Evolutionary conservation across 2,888 invertebrate species (phyloP).

Genomic region (Laothoe populi): DNA sequence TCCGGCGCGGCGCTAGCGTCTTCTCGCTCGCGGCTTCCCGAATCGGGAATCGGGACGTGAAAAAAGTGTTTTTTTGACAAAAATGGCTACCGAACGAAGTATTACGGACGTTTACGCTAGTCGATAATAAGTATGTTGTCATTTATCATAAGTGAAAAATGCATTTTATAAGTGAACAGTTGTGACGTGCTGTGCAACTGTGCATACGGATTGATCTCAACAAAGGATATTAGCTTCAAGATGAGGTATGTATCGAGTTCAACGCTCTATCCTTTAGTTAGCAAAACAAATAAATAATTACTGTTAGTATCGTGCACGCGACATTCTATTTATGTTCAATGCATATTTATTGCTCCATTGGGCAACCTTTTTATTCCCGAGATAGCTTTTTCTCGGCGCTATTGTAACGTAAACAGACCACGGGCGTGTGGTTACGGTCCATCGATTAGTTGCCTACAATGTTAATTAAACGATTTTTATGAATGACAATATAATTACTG

Average conservation of each 20-base stretch:
- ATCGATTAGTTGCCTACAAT: constrained; percentile 74
- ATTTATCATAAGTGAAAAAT: constrained; percentile 74
- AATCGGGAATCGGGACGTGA: constrained; percentile 74
- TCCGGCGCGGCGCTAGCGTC: constrained; percentile 72
- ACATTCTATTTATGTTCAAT: constrained; percentile 69
- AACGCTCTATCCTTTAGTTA: constrained; percentile 73
- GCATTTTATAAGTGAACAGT: constrained; percentile 81
- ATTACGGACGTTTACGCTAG: constrained; percentile 64
- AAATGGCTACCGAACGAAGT: constrained; percentile 77
- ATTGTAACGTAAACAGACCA: constrained; percentile 71
- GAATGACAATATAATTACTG: constrained; percentile 68
- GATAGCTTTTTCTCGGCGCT: constrained; percentile 54
- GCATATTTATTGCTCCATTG: constrained; percentile 61
- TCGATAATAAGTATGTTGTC: constrained; percentile 71
- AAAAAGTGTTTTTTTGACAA: constrained; percentile 71
- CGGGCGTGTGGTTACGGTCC: constrained; percentile 58
- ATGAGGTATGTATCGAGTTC: constrained; percentile 80
- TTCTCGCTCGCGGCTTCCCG: constrained; percentile 69
- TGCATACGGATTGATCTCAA: constrained; percentile 79
- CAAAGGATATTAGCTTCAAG: constrained; percentile 78
- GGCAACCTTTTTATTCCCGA: constrained; percentile 57
- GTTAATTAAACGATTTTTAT: constrained; percentile 70
- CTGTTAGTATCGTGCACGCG: constrained; percentile 58
- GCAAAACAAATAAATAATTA: constrained; percentile 83
- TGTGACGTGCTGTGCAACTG: constrained; percentile 80